A percentile compares a stretch with the other conserved stretches of the same genome.
Conservation (phyloP, 2,113 vertebrate species). For the Spea bombifrons region DNA sequence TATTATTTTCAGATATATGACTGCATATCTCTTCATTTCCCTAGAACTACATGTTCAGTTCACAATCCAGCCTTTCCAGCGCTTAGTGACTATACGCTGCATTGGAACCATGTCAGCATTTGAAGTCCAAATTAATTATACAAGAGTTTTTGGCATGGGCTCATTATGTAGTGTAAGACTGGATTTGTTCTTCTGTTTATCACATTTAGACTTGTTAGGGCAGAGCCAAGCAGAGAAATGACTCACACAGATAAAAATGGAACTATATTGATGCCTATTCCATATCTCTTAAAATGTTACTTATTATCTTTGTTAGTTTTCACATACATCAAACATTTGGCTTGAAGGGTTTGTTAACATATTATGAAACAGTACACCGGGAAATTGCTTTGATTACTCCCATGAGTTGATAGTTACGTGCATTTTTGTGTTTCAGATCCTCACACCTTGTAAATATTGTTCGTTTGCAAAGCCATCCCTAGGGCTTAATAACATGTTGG, state of each 20-base stretch:
- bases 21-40: constrained; percentile 11
- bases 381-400: not conserved
- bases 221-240: constrained; percentile 39
- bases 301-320: not conserved
- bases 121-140: constrained; percentile 45
- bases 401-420: not conserved
- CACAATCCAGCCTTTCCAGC: constrained; percentile 9
- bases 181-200: constrained; percentile 42
- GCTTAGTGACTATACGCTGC: constrained; percentile 15
- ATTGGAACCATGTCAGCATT: constrained; percentile 32
- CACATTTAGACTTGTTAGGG: constrained; percentile 44
- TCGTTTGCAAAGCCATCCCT: not conserved
- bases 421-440: not conserved
- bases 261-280: constrained; percentile 18
- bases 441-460: not conserved
- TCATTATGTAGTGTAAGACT: constrained; percentile 35
- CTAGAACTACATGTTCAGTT: constrained; percentile 9
- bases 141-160: constrained; percentile 34
- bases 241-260: constrained; percentile 41
- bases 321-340: not conserved
- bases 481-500: not conserved
- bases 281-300: constrained; percentile 24
- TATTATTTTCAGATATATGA: not conserved
- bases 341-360: not conserved
- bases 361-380: not conserved